Conservation (phyloP, 2,113 vertebrate genomes). For the Pampusana beccarii region DNA sequence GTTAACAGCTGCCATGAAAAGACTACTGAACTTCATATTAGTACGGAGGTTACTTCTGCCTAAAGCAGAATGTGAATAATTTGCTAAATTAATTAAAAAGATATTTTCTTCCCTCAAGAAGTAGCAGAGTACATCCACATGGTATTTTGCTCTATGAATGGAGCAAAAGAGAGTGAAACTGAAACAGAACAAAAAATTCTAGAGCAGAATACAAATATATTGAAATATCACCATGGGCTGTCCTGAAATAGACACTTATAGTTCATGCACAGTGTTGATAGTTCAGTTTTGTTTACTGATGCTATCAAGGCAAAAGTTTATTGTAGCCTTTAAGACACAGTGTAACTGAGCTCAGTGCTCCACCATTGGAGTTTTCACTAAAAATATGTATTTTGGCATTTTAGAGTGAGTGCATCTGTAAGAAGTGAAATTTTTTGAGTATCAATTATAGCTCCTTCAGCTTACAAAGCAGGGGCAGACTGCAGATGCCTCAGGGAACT, state of each 20-base stretch:
- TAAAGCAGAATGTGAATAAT: background rate
- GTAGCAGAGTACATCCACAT: background rate
- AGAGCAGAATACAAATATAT: background rate
- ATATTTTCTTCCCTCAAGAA: background rate
- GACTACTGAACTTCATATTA: slow-evolving; percentile 24
- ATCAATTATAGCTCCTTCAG: background rate
- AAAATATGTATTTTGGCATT: background rate
- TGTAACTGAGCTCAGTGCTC: background rate
- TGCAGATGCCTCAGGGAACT: background rate
- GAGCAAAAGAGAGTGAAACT: slow-evolving; percentile 5
- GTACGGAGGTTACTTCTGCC: slow-evolving; percentile 14
- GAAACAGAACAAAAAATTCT: background rate
- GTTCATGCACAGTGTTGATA: background rate
- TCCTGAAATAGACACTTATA: background rate
- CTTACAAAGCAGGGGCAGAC: background rate
- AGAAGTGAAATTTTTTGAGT: background rate
- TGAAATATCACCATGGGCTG: background rate
- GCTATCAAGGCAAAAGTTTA: background rate
- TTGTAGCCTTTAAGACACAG: background rate
- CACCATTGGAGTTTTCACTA: background rate
- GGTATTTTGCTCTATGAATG: background rate
- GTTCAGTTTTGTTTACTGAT: background rate
- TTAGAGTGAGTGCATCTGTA: background rate
- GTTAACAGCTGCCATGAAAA: slow-evolving; percentile 42
- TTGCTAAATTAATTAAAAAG: slow-evolving; percentile 37